Evolutionary conservation across 2,797 vertebrate genomes (phyloP), one percentile per base, ranked within the genome.

Genomic region (Sebastiscus tertius): DNA sequence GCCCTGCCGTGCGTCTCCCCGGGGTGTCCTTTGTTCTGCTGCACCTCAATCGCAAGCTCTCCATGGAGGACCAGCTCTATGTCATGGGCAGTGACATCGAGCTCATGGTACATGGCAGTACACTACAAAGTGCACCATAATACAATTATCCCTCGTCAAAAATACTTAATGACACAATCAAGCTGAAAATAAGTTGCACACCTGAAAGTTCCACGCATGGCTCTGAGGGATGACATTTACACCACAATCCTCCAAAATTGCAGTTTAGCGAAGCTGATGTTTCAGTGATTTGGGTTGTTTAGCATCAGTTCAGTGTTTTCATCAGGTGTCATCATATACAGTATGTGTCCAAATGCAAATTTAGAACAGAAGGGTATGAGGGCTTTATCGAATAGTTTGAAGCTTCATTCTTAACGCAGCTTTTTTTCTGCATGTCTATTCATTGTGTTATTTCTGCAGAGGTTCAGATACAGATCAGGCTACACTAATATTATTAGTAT

Each of bases 1-100:
- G 99, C 91, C 98, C 98, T 3, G 96, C 99, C 0, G 98, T 99
- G 81, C 97, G 99, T 61, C 90, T 99, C 85, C 98, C 99, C 1
- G 98, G 98, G 65, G 97, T 99, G 88, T 96, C 97, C 8, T 99
- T 98, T 0, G 98, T 99, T 76, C 97, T 99, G 55, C 96, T 98
- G 87, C 99, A 99, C 90, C 94, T 99, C 85, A 99, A 99, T 87
- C 97, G 98, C 82, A 99, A 99, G 86, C 97, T 99, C 74, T 98
- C 98, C 52, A 99, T 99, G 99, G 99, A 99, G 93, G 99, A 99
- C 89, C 99, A 99, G 75, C 98, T 99, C 63, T 99, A 98, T 77
- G 96, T 99, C 89, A 99, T 99, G 73, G 99, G 99, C 93, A 99
- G 96, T 82, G 98, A 99, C 93, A 99, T 99, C 68, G 99, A 98